Evolutionary conservation across 2,113 vertebrate species (phyloP).

Genomic region (Lophochroa leadbeateri): DNA sequence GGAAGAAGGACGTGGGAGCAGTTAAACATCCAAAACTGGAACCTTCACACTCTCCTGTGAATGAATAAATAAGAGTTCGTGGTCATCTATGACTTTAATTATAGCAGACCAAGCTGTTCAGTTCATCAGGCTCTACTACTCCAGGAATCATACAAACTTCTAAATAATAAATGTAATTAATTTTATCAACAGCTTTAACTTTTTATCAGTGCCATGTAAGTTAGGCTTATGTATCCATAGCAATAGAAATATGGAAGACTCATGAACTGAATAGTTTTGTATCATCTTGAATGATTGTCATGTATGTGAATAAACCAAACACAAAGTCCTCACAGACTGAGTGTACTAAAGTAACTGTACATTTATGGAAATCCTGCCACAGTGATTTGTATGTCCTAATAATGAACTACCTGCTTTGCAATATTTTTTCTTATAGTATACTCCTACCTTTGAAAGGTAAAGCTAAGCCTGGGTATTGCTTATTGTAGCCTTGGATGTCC

Average conservation of each 20-base stretch:
- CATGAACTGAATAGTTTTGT: background rate
- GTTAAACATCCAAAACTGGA: background rate
- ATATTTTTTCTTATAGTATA: background rate
- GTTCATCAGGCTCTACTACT: background rate
- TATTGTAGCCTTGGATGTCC: background rate
- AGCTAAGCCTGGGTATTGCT: background rate
- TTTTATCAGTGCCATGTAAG: background rate
- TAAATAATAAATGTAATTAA: background rate
- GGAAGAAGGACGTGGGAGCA: background rate
- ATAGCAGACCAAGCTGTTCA: background rate
- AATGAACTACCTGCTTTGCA: background rate
- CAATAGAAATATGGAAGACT: background rate
- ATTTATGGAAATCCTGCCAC: background rate
- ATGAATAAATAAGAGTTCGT: background rate
- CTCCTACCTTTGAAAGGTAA: background rate
- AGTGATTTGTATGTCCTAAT: background rate
- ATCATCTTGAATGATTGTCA: background rate
- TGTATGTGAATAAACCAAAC: background rate
- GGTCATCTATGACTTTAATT: background rate
- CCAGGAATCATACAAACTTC: background rate
- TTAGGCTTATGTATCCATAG: background rate
- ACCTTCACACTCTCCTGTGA: background rate
- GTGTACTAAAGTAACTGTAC: accelerated
- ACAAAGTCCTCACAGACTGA: background rate
- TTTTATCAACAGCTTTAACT: background rate